Percentiles rank a stretch among this genome's conserved stretches.
These are phyloP conservation scores for Dasyornis broadbenti DNA, from an alignment of 2,113 vertebrate species.

Conservation along the genomic window DNA sequence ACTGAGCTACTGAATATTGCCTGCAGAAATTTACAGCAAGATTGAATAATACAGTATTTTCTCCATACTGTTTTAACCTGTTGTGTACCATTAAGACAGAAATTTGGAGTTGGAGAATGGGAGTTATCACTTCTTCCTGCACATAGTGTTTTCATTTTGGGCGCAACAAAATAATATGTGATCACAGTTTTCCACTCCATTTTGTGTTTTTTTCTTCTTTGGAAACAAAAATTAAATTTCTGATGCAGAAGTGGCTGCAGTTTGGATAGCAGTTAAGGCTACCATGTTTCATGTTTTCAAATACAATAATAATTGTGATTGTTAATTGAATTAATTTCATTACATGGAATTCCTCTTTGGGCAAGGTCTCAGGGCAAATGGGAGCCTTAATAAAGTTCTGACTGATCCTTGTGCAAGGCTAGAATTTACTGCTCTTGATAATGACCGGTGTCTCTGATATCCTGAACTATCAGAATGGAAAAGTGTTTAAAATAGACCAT, in stretches of 20 bases:
- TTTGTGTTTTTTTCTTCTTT: neutral
- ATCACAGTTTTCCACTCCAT: neutral
- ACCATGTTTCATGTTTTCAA: neutral
- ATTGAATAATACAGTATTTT: constrained; percentile 28
- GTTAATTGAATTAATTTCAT: neutral
- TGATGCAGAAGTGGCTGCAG: neutral
- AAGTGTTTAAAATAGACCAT: neutral
- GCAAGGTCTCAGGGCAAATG: neutral
- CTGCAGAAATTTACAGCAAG: constrained; percentile 34
- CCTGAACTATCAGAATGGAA: neutral
- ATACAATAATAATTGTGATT: neutral
- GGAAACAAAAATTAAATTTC: neutral
- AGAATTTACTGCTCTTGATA: neutral
- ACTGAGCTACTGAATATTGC: constrained; percentile 43
- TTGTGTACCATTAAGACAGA: neutral
- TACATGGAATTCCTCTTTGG: neutral
- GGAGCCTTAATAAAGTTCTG: neutral
- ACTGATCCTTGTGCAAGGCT: neutral
- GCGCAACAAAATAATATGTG: neutral
- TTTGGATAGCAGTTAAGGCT: neutral
- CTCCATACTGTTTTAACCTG: neutral
- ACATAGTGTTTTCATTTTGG: neutral
- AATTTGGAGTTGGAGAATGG: neutral
- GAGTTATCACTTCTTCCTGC: neutral
- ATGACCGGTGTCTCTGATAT: neutral